Percentiles rank a stretch among this genome's conserved stretches.
phyloP scores from a whole-genome alignment of 1,140 invertebrate genomes.

The Caerostris darwini region DNA sequence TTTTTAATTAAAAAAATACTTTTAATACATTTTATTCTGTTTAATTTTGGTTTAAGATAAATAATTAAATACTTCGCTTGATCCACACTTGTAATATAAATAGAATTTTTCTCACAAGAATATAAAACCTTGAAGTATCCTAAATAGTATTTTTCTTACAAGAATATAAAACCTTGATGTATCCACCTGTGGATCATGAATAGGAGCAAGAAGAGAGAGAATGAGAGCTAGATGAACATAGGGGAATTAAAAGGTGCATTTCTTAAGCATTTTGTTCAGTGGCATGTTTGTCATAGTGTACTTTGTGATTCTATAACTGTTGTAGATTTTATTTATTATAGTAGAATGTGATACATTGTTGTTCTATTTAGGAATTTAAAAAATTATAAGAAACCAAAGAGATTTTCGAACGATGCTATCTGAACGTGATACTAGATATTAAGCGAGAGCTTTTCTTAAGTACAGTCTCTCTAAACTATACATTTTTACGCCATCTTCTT shows the following conservation, averaged over 20 bases:
- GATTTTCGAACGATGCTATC: slow-evolving; percentile 17
- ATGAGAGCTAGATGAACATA: background rate
- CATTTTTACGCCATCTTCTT: slow-evolving; percentile 1
- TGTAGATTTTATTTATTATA: slow-evolving; percentile 59
- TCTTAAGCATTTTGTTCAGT: background rate
- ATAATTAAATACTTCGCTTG: no score
- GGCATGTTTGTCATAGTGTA: slow-evolving; percentile 60
- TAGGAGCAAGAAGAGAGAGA: background rate
- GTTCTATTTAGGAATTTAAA: slow-evolving; percentile 52
- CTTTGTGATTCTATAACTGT: slow-evolving; percentile 67
- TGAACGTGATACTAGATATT: slow-evolving; percentile 50
- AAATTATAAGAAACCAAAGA: background rate
- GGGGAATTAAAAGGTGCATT: slow-evolving; percentile 20
- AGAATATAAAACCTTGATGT: background rate
- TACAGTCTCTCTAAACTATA: slow-evolving; percentile 4
- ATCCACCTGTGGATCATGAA: background rate
- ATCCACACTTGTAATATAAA: no score
- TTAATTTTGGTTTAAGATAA: no score
- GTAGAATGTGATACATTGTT: slow-evolving; percentile 57
- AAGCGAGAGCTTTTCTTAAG: slow-evolving; percentile 58
- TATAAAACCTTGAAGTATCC: background rate
- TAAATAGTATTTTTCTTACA: no score
- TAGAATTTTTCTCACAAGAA: no score
- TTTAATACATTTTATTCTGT: no score
- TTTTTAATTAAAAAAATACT: no score